These are phyloP conservation scores for Nestor notabilis DNA, from an alignment of 2,113 vertebrate genomes.

Conservation along the genomic window DNA sequence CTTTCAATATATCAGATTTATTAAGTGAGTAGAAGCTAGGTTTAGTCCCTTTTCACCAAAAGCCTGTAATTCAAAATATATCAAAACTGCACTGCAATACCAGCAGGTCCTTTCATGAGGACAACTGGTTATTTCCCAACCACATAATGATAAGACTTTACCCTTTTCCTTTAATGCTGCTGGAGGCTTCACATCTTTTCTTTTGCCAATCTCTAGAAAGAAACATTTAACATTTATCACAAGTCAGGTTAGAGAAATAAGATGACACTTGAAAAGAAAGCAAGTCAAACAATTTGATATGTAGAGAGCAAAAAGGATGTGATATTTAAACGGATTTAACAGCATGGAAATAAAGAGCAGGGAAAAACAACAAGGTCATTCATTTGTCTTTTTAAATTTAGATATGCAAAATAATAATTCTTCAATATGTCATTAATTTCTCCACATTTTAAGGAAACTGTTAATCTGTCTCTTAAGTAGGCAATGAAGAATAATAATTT, in stretches of 20 bases:
- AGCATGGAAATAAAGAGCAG: neutral
- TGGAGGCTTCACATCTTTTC: conserved; percentile 65
- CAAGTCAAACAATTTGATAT: neutral
- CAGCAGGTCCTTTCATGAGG: neutral
- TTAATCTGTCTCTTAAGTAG: neutral
- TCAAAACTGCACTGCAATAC: neutral
- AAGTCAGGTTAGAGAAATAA: conserved; percentile 12
- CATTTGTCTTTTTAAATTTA: neutral
- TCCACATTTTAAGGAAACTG: neutral
- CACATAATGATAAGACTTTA: conserved; percentile 43
- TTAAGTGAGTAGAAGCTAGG: neutral
- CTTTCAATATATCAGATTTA: neutral
- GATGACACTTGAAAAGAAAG: neutral
- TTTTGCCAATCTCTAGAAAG: conserved; percentile 65
- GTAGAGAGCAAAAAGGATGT: neutral
- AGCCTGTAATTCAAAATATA: neutral
- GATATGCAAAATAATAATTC: neutral
- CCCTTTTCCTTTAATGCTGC: conserved; percentile 68
- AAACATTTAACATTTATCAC: conserved; percentile 60
- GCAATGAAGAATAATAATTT: neutral
- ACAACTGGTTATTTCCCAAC: neutral
- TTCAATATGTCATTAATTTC: neutral
- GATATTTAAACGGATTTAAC: conserved; percentile 28
- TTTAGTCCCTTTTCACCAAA: neutral
- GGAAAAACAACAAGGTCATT: neutral